Percentiles rank a stretch among this genome's conserved stretches.
These are phyloP conservation scores for Enteromius fasciolatus DNA, from an alignment of 2,797 vertebrate genomes.

Conservation along the genomic window DNA sequence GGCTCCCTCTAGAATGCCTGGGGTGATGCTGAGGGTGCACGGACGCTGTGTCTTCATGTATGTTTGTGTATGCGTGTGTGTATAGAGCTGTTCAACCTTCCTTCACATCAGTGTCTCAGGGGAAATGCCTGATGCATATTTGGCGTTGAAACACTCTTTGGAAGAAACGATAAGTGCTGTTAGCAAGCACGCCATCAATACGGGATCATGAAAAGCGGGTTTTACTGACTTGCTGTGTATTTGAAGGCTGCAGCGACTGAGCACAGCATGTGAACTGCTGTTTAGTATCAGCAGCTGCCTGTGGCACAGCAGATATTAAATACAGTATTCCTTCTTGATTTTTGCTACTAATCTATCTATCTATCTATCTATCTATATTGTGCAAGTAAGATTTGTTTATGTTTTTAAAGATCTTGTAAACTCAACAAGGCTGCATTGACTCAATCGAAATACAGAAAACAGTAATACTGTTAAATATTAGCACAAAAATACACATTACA, in stretches of 20 bases:
- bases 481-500: too few species aligned
- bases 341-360: not conserved
- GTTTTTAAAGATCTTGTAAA: not conserved
- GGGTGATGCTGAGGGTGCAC: constrained; percentile 66
- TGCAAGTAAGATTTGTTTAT: not conserved
- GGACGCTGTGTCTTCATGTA: constrained; percentile 30
- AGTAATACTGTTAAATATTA: not conserved
- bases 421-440: not conserved
- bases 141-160: not conserved
- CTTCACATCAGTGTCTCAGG: not conserved
- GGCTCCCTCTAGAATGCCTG: constrained; percentile 66
- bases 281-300: not conserved
- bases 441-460: not conserved
- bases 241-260: not conserved
- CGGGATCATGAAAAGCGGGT: not conserved
- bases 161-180: constrained; percentile 12
- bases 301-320: constrained; percentile 4
- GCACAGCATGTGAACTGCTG: constrained; percentile 21
- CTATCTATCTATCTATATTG: not conserved
- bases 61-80: constrained; percentile 4
- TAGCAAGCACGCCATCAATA: constrained; percentile 17
- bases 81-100: not conserved
- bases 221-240: constrained; percentile 5
- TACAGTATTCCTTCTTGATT: not conserved
- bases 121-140: constrained; percentile 16